phyloP scores from a whole-genome alignment of 2,797 vertebrate species.

The Atherinosoma microstoma region DNA sequence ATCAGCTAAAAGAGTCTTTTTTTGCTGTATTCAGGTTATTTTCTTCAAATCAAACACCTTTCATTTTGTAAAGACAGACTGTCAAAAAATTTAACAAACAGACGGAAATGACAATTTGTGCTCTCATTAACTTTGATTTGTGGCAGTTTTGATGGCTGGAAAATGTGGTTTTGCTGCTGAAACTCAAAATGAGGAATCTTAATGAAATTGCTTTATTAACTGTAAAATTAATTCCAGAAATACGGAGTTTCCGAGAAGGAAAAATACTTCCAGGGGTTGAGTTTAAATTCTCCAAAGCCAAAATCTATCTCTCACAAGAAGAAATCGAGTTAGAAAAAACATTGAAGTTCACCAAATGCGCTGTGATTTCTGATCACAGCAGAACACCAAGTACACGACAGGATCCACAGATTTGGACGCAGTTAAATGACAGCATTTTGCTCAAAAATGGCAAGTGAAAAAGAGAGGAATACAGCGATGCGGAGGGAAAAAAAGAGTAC shows the following conservation, averaged over 20 bases:
- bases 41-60: slow-evolving; percentile 1
- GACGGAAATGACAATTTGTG: slow-evolving; percentile 32
- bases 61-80: slow-evolving; percentile 14
- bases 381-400: slow-evolving; percentile 15
- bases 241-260: not conserved
- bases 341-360: slow-evolving; percentile 2
- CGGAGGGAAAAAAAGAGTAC: not conserved
- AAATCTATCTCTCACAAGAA: not conserved
- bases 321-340: slow-evolving; percentile 13
- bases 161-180: slow-evolving; percentile 25
- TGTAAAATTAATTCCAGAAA: slow-evolving; percentile 16
- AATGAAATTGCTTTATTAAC: slow-evolving; percentile 19
- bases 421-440: slow-evolving; percentile 24
- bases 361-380: slow-evolving; percentile 37
- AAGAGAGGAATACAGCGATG: slow-evolving; percentile 20
- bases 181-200: slow-evolving; percentile 18
- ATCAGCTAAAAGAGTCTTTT: no score
- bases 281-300: slow-evolving; percentile 4
- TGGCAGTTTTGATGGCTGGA: slow-evolving; percentile 14
- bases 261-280: slow-evolving; percentile 5
- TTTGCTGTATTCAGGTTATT: not conserved
- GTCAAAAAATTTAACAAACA: slow-evolving; percentile 27
- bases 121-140: slow-evolving; percentile 38
- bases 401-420: slow-evolving; percentile 33
- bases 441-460: slow-evolving; percentile 13